These are phyloP conservation scores for Molorchus minor DNA, from an alignment of 2,888 invertebrate species.

Conservation along the genomic window DNA sequence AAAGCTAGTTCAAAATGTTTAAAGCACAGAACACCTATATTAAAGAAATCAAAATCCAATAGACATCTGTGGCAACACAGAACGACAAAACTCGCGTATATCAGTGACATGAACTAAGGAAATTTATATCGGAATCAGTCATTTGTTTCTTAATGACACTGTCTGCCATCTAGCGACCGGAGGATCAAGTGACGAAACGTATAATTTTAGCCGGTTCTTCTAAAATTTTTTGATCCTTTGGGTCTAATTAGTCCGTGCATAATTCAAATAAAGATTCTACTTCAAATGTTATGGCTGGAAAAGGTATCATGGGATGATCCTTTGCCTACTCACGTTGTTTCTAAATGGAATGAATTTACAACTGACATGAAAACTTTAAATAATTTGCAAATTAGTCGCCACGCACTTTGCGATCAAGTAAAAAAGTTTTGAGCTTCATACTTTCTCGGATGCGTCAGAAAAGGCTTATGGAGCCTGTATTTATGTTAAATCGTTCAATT, in stretches of 20 bases:
- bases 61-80: conserved; percentile 10
- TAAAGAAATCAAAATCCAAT: no score
- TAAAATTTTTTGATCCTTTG: conserved; percentile 24
- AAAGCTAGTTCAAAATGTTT: background rate
- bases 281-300: conserved; percentile 23
- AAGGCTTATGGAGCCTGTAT: background rate
- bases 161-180: background rate
- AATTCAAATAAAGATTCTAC: conserved; percentile 15
- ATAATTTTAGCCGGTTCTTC: conserved; percentile 16
- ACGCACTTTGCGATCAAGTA: background rate
- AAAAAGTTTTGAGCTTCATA: conserved; percentile 3
- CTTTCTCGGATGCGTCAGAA: background rate
- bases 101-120: background rate
- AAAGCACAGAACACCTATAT: no score
- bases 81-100: background rate
- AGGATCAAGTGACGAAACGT: conserved; percentile 11
- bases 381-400: conserved; percentile 6
- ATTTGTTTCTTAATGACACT: conserved; percentile 17
- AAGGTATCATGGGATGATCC: conserved; percentile 23
- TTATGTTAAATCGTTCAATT: background rate
- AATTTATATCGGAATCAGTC: conserved; percentile 17
- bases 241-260: conserved; percentile 24
- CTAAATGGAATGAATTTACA: background rate
- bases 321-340: background rate
- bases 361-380: conserved; percentile 8